Conservation (phyloP, 1,140 invertebrate species). For the Temnothorax longispinosus region DNA sequence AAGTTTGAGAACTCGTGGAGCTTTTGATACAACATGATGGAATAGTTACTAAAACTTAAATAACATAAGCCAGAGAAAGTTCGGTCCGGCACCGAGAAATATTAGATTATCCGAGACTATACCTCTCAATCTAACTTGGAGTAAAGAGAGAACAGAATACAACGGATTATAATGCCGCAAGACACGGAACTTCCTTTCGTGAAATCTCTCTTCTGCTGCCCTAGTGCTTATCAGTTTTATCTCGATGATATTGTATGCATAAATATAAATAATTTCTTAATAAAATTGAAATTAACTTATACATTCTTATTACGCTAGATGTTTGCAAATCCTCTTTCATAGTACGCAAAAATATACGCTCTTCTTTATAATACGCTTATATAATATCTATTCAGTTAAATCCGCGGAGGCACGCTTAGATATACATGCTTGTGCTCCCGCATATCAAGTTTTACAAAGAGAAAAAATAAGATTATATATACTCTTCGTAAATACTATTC, state of each 20-base stretch:
- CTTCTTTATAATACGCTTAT: constrained; percentile 8
- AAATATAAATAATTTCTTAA: background rate
- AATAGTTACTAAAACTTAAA: constrained; percentile 17
- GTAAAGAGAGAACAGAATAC: background rate
- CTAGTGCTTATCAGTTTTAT: constrained; percentile 39
- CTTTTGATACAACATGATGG: background rate
- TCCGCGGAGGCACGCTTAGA: constrained; percentile 38
- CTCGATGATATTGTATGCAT: background rate
- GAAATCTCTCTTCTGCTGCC: constrained; percentile 40
- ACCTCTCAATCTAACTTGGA: background rate
- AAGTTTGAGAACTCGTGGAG: background rate
- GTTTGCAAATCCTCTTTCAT: constrained; percentile 14
- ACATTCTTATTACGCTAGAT: constrained; percentile 13
- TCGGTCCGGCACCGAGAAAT: background rate
- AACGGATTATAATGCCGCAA: constrained; percentile 5
- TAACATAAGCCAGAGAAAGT: background rate
- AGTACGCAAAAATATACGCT: constrained; percentile 56
- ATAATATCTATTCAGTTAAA: constrained; percentile 23
- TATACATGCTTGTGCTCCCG: constrained; percentile 22
- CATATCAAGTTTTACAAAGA: constrained; percentile 14
- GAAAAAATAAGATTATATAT: background rate
- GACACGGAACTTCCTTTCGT: background rate
- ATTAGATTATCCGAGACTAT: background rate
- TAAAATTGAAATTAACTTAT: constrained; percentile 20
- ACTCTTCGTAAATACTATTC: constrained; percentile 28